A percentile compares a stretch with the other conserved stretches of the same genome.
Evolutionary conservation across 2,113 vertebrate genomes (phyloP).

Genomic region (Elachura formosa): DNA sequence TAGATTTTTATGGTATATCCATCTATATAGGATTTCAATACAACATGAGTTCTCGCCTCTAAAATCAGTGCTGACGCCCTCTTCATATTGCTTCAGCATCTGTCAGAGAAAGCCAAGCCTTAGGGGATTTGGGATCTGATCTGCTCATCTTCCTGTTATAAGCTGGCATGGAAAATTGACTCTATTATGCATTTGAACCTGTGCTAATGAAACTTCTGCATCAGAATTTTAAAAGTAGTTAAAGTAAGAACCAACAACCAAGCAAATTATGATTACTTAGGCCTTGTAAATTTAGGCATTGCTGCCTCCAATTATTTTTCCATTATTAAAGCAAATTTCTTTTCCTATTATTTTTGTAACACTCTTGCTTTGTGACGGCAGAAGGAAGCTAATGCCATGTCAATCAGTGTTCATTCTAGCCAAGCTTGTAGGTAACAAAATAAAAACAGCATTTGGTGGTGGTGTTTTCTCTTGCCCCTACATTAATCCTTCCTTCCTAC

Average conservation of each 20-base stretch:
- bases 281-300: neutral
- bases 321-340: neutral
- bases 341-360: neutral
- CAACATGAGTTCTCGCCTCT: neutral
- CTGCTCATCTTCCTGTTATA: neutral
- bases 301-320: neutral
- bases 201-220: neutral
- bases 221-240: neutral
- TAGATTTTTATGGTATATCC: neutral
- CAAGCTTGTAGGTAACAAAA: neutral
- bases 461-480: neutral
- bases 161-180: neutral
- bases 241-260: neutral
- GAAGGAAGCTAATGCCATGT: neutral
- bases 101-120: neutral
- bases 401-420: neutral
- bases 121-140: neutral
- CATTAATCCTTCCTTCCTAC: neutral
- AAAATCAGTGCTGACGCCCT: neutral
- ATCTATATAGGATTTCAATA: neutral
- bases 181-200: neutral
- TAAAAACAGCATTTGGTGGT: neutral
- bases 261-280: neutral
- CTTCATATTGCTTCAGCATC: neutral
- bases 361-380: neutral